These are phyloP conservation scores for Rousettus leschenaultii DNA, from an alignment of 2,113 vertebrate species.

Conservation along the genomic window DNA sequence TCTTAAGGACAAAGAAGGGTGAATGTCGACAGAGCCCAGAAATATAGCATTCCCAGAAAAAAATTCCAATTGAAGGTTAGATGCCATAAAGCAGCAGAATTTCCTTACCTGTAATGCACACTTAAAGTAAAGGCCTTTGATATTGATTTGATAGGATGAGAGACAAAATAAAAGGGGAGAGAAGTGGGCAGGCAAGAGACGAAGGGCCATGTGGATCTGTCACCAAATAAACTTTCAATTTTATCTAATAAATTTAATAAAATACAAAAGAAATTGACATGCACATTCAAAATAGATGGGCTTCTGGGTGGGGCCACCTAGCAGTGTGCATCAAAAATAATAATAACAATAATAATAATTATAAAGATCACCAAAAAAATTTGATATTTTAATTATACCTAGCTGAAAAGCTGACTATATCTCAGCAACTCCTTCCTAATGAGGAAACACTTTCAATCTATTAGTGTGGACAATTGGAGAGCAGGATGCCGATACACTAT, in stretches of 20 bases:
- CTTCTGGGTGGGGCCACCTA: background rate
- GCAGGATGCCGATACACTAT: background rate
- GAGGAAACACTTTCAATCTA: background rate
- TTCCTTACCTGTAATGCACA: fast-evolving
- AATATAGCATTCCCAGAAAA: background rate
- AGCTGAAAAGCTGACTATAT: background rate
- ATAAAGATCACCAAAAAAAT: background rate
- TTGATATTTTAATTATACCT: background rate
- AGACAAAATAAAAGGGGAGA: background rate
- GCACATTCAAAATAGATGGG: background rate
- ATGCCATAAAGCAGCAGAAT: background rate
- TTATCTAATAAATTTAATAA: too few relatives aligned
- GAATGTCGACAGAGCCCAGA: background rate
- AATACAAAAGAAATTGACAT: background rate
- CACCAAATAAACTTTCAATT: background rate
- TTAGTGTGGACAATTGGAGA: background rate
- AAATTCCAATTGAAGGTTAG: background rate
- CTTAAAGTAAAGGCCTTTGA: background rate
- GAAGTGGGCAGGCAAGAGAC: too few relatives aligned
- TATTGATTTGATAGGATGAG: background rate
- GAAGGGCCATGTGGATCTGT: background rate
- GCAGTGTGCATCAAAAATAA: background rate
- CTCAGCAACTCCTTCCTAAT: conserved; percentile 7
- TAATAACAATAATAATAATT: too few relatives aligned
- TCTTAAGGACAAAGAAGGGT: background rate